Conservation (phyloP, 2,888 invertebrate species). For the Ochropleura plecta region DNA sequence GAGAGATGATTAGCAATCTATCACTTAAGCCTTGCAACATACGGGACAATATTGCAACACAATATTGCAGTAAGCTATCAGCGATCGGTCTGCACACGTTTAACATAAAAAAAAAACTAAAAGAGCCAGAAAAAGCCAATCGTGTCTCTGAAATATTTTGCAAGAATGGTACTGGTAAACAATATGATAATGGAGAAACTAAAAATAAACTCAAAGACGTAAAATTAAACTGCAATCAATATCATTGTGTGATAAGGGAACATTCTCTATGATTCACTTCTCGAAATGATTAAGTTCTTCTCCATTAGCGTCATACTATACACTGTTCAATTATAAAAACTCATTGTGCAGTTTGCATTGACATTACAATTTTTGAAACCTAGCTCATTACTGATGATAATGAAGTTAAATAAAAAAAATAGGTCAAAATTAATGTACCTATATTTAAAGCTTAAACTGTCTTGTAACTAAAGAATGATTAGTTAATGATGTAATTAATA, state of each 20-base stretch:
- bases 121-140: background rate
- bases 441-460: background rate
- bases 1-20: constrained; percentile 58
- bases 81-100: background rate
- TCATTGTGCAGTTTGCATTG: background rate
- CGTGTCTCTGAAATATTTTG: background rate
- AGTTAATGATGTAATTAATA: constrained; percentile 26
- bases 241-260: constrained; percentile 9
- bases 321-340: background rate
- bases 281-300: background rate
- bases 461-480: constrained; percentile 1
- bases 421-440: background rate
- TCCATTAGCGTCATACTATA: background rate
- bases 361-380: background rate
- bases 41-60: constrained; percentile 46
- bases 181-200: background rate
- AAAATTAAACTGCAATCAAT: background rate
- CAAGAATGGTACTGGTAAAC: background rate
- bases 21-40: constrained; percentile 53
- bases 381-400: background rate
- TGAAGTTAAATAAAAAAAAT: constrained; percentile 19
- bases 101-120: background rate
- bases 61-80: constrained; percentile 4
- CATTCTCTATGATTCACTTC: background rate
- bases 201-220: background rate